Base-by-base conservation (phyloP, 2,797 vertebrate species). In the Premnoplex brunnescens region DNA sequence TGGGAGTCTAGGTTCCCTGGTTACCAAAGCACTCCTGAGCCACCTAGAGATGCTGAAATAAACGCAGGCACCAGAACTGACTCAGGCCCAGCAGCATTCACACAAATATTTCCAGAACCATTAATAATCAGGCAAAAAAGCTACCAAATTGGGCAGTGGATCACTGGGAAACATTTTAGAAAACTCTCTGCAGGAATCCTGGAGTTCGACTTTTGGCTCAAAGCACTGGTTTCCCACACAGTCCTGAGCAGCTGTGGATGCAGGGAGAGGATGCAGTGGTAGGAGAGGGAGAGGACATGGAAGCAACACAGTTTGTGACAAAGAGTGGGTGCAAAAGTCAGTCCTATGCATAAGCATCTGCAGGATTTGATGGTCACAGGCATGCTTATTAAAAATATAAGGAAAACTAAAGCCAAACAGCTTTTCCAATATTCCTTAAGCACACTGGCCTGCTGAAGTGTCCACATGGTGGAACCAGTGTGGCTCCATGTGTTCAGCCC, bases 221-320 rank as follows among this genome's bases (percentile, higher is more conserved):
- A 79, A 89, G 83, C 23, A 10, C 18, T 43, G 43, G 9, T 37
- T 93, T 63, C 52, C 41, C 78, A 60, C 22, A 20, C 28, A 58
- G 36, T 17, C 58, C 37, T 43, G 9, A 30, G n/a, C 32, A 79
- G 64, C 59, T 82, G 81, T 4, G 9, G 62, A 26, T 2, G 27
- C 32, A 11, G 56, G 15, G 11, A 66, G n/a, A 52, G 10, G 19
- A 74, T 19, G 20, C 0, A 0, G 11, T 3, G 21, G n/a, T 2
- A 55, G 39, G 21, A 87, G 27, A 13, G 1, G 4, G 49, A 56
- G 5, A 78, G 30, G 43, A 55, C 41, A 24, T 2, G 7, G 20
- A 64, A 68, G 18, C 19, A 66, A 23, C 28, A 34, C 3, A 16
- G 10, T 16, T n/a, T 17, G 23, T 51, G 46, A 55, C 46, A 27